Percentiles rank a stretch among this genome's conserved stretches.
Evolutionary conservation across 2,113 vertebrate genomes (phyloP).

Genomic region (Rhinoderma darwinii): DNA sequence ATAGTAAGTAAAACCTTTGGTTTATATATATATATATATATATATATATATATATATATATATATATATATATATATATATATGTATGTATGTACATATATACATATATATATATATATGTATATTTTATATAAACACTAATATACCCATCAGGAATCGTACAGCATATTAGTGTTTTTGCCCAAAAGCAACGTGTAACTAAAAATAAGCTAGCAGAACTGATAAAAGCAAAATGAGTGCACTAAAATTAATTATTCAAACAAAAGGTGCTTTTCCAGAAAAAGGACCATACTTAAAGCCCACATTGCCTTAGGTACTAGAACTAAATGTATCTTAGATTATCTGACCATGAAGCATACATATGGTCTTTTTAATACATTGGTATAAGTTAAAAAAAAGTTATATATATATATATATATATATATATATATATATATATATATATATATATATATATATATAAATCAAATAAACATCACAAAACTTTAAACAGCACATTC

Average conservation of each 20-base stretch:
- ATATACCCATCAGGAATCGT: neutral
- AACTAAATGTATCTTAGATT: neutral
- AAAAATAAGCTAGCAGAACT: neutral
- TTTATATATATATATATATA: neutral
- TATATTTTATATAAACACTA: too few relatives aligned
- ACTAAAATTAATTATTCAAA: neutral
- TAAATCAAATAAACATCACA: too few relatives aligned
- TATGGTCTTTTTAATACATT: too few relatives aligned
- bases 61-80: neutral
- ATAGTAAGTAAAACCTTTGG: too few relatives aligned
- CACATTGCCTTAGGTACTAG: neutral
- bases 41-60: neutral
- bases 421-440: too few relatives aligned
- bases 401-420: too few relatives aligned
- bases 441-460: too few relatives aligned
- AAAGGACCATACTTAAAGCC: neutral
- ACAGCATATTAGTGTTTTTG: neutral
- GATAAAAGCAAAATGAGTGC: neutral
- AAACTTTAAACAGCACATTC: too few relatives aligned
- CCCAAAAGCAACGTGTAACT: neutral
- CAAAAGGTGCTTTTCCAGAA: neutral
- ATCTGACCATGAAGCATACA: neutral
- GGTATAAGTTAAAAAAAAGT: too few relatives aligned
- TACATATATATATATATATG: too few relatives aligned
- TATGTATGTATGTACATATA: neutral